Evolutionary conservation across 2,113 vertebrate species (phyloP).

Genomic region (Hiodon alosoides): DNA sequence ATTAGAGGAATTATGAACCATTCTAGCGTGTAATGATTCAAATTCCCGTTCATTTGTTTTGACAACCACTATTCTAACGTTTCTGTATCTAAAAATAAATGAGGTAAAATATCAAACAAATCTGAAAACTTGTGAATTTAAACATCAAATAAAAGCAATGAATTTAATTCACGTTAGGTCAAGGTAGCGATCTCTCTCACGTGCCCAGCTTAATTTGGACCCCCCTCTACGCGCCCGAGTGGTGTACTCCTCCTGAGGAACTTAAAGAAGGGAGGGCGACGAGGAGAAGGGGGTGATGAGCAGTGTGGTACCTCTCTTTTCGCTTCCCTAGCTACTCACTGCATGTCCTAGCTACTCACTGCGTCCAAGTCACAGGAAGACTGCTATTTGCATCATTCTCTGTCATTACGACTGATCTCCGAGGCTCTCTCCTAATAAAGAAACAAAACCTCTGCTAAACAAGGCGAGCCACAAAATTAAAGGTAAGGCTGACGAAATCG

Average conservation of each 20-base stretch:
- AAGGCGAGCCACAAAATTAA: neutral
- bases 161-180: no score
- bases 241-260: constrained; percentile 32
- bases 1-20: no score
- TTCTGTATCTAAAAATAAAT: no score
- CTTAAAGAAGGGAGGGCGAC: constrained; percentile 20
- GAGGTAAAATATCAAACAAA: no score
- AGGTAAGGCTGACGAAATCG: neutral
- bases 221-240: constrained; percentile 21
- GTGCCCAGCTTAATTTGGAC: neutral
- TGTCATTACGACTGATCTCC: neutral
- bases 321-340: constrained; percentile 28
- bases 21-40: no score
- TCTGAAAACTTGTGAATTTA: no score
- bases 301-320: constrained; percentile 40
- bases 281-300: constrained; percentile 30
- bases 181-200: no score
- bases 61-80: no score
- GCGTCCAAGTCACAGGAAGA: neutral
- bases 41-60: no score
- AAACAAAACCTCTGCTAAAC: neutral
- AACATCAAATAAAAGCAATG: no score
- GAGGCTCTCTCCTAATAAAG: neutral
- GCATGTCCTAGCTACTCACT: constrained; percentile 2
- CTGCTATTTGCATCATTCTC: neutral